A percentile compares a stretch with the other conserved stretches of the same genome.
Evolutionary conservation across 1,140 invertebrate species (phyloP).

Genomic region (Protaetia brevitarsis): DNA sequence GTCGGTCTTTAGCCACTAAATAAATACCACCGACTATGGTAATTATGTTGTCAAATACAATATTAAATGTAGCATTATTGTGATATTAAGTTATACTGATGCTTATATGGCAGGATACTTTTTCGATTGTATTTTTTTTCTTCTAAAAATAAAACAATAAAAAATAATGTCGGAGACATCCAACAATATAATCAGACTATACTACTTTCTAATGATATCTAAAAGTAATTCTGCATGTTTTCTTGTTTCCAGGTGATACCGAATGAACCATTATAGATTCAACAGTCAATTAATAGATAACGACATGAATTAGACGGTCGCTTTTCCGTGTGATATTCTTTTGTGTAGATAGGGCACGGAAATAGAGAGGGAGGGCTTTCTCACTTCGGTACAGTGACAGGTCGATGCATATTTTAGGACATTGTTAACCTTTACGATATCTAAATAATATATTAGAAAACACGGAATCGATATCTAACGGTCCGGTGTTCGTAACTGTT

Average conservation of each 20-base stretch:
- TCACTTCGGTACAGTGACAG: slow-evolving; percentile 5
- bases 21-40: too few relatives aligned
- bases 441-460: slow-evolving; percentile 20
- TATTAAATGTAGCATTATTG: too few relatives aligned
- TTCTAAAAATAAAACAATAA: too few relatives aligned
- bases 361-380: neutral
- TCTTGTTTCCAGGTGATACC: neutral
- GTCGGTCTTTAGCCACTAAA: too few relatives aligned
- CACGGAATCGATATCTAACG: slow-evolving; percentile 10
- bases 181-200: neutral
- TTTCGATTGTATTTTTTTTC: too few relatives aligned
- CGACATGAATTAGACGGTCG: neutral
- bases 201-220: neutral
- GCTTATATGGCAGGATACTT: too few relatives aligned
- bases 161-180: too few relatives aligned
- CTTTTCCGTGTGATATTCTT: neutral
- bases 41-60: too few relatives aligned
- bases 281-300: slow-evolving; percentile 9
- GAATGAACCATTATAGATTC: neutral
- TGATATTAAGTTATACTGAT: too few relatives aligned
- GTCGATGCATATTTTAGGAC: slow-evolving; percentile 19
- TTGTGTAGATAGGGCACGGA: neutral
- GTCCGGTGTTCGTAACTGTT: neutral
- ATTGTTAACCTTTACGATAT: slow-evolving; percentile 24
- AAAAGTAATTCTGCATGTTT: neutral